phyloP scores from a whole-genome alignment of 2,113 vertebrate species.

The Sinocyclocheilus maitianheensis region DNA sequence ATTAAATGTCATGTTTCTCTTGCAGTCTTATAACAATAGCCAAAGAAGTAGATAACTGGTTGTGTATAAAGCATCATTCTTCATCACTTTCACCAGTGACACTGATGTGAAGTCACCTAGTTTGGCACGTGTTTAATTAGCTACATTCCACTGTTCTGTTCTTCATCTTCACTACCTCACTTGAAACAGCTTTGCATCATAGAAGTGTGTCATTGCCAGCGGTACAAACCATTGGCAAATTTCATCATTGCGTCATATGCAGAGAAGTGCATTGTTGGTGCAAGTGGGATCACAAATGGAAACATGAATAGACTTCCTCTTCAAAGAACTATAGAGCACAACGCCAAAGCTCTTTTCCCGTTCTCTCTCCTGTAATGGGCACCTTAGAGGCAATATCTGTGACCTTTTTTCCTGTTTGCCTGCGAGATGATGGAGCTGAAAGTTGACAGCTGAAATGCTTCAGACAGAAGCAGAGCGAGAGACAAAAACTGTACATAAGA shows the following conservation, averaged over 20 bases:
- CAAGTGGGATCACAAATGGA: background rate
- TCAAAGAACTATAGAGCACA: background rate
- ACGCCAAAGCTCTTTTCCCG: background rate
- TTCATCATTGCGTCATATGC: background rate
- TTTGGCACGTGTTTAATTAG: constrained; percentile 50
- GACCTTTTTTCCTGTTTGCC: background rate
- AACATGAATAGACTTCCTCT: background rate
- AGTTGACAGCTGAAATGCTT: background rate
- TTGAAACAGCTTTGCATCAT: constrained; percentile 45
- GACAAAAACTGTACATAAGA: background rate
- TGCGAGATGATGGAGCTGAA: background rate
- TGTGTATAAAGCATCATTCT: background rate
- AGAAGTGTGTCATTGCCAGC: constrained; percentile 41
- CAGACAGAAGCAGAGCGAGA: background rate
- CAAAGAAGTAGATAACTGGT: background rate
- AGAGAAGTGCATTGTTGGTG: background rate
- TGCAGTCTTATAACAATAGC: background rate
- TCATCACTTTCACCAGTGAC: background rate
- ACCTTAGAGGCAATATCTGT: background rate
- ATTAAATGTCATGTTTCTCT: background rate
- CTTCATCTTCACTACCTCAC: background rate
- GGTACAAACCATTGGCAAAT: background rate
- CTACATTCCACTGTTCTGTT: constrained; percentile 31
- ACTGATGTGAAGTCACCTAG: background rate
- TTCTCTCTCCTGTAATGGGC: background rate